Evolutionary conservation across 2,113 vertebrate genomes (phyloP), one percentile per base, ranked within the genome.

Genomic region (Lates calcarifer): DNA sequence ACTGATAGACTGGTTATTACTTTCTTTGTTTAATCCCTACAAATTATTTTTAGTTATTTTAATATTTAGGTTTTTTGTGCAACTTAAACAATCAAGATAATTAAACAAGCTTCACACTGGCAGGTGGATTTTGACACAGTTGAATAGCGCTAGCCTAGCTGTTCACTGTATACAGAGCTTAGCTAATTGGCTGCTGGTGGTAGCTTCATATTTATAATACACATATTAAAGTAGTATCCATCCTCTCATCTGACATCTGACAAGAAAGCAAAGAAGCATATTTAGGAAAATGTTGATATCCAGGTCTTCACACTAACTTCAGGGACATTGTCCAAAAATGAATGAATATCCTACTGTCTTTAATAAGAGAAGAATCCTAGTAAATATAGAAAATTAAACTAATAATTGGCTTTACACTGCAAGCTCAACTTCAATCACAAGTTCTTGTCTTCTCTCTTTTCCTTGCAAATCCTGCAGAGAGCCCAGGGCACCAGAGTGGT

Each of bases 401-500:
- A 17, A 20, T 15, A 10, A 35, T 56, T 53, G 12, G 61, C 26
- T 69, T 26, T 39, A 29, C 41, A 58, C 22, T 6, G 18, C 6
- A 68, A 28, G 33, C 41, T 49, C 12, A 5, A 31, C 7, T 2
- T 22, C 9, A 81, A 63, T 89, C 81, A 95, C 49, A 83, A 47
- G 3, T 72, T 79, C 81, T 95, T 92, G 18, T 86, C 45, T 37
- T 84, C 66, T 74, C 8, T 78, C 6, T 65, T 74, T 78, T 8
- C 74, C 1, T 35, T 49, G 35, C 14, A 53, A 29, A 94, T 74
- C 78, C 81, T 74, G 63, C 75, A 53, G 5, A 94, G 65, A 5
- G 61, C 87, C 71, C 79, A 72, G 8, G 93, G 94, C 76, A 93
- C 91, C 70, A 95, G 41, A 17, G 87, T 60, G 43, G 93, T 95